Conservation (phyloP, 1,140 invertebrate species). For the Hermatobates lingyangjiaoensis region DNA sequence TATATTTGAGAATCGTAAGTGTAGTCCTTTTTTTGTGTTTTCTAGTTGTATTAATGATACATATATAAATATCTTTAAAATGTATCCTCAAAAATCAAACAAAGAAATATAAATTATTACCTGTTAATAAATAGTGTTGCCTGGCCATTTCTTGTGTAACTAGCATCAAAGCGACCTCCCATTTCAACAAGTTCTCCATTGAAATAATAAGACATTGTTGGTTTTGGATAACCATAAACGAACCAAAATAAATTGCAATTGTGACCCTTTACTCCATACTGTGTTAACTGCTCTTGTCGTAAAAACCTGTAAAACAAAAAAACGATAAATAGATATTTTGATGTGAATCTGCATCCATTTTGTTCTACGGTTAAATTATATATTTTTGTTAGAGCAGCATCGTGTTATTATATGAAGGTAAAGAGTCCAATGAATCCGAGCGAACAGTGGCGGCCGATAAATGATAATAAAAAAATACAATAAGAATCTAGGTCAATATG, state of each 20-base stretch:
- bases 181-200: constrained; percentile 63
- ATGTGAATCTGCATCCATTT: too few species aligned
- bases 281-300: constrained; percentile 60
- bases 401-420: too few species aligned
- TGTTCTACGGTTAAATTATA: too few species aligned
- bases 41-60: too few species aligned
- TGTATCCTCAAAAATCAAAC: background rate
- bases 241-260: constrained; percentile 77
- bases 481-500: too few species aligned
- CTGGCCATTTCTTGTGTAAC: constrained; percentile 75
- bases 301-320: constrained; percentile 37
- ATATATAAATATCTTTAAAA: too few species aligned
- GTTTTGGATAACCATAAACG: constrained; percentile 82
- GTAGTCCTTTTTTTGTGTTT: too few species aligned
- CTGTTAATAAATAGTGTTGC: constrained; percentile 70
- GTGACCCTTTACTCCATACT: constrained; percentile 75
- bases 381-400: too few species aligned
- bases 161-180: constrained; percentile 61
- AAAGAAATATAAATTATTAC: constrained; percentile 23
- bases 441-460: too few species aligned
- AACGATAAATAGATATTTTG: background rate
- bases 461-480: too few species aligned
- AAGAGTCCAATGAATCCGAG: too few species aligned
- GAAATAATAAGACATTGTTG: constrained; percentile 72
- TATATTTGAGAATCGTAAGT: too few species aligned